Evolutionary conservation across 2,888 invertebrate genomes (phyloP).

Genomic region (Ochropacha duplaris): DNA sequence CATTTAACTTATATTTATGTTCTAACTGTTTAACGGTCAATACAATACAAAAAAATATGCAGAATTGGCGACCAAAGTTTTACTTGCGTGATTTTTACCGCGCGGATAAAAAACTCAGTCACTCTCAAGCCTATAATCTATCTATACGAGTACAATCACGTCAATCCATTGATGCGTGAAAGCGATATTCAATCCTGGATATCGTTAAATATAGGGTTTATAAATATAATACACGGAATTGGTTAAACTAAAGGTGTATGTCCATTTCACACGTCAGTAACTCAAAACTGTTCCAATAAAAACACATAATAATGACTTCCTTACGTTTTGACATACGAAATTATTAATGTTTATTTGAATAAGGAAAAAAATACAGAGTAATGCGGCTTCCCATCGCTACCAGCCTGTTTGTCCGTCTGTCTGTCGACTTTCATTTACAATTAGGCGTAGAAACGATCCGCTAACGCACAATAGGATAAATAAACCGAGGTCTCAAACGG

Average conservation of each 20-base stretch:
- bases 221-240: not conserved
- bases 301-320: constrained; percentile 51
- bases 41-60: too few species aligned
- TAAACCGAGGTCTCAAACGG: constrained; percentile 70
- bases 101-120: too few species aligned
- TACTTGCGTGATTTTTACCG: too few species aligned
- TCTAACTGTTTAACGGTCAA: too few species aligned
- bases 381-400: constrained; percentile 26
- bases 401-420: constrained; percentile 19
- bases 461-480: constrained; percentile 69
- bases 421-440: constrained; percentile 49
- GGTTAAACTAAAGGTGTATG: not conserved
- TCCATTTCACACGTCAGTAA: constrained; percentile 40
- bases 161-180: too few species aligned
- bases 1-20: too few species aligned
- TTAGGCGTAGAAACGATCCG: constrained; percentile 69
- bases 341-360: constrained; percentile 74
- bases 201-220: too few species aligned
- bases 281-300: constrained; percentile 41
- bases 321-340: constrained; percentile 36
- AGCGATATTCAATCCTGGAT: too few species aligned
- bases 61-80: too few species aligned
- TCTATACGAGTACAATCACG: too few species aligned
- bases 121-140: too few species aligned
- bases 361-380: constrained; percentile 43